Conservation (phyloP, 2,888 invertebrate species). For the Syrphus vitripennis region DNA sequence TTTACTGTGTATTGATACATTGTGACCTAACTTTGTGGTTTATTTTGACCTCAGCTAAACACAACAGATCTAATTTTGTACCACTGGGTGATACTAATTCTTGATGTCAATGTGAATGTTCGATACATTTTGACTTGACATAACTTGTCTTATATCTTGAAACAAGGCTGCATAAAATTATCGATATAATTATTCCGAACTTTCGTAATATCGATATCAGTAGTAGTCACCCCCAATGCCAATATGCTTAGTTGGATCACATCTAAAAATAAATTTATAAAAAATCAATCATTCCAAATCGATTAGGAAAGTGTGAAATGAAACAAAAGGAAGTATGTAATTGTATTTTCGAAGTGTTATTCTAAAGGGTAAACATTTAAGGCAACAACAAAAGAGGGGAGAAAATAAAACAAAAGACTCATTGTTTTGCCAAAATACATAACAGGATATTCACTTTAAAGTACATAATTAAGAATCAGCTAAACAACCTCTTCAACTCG, state of each 20-base stretch:
- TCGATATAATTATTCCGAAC: too few relatives aligned
- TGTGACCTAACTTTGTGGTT: too few relatives aligned
- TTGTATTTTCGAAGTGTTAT: constrained; percentile 33
- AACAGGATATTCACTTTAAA: constrained; percentile 63
- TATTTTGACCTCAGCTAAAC: too few relatives aligned
- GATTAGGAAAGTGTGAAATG: constrained; percentile 5
- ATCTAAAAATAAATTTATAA: background rate
- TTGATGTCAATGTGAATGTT: too few relatives aligned
- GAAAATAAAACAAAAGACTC: constrained; percentile 30
- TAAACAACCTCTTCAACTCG: constrained; percentile 50
- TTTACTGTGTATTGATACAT: too few relatives aligned
- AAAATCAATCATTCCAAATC: background rate
- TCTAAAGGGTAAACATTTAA: constrained; percentile 4
- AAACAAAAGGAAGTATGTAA: constrained; percentile 13
- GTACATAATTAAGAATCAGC: constrained; percentile 62
- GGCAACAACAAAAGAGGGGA: constrained; percentile 7
- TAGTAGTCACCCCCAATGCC: background rate
- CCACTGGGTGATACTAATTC: too few relatives aligned
- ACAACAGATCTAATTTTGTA: too few relatives aligned
- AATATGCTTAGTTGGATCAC: background rate
- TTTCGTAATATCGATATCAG: background rate
- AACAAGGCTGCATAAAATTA: too few relatives aligned
- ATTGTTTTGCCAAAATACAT: constrained; percentile 56
- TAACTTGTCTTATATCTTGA: too few relatives aligned
- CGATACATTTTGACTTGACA: too few relatives aligned